Evolutionary conservation across 2,113 vertebrate genomes (phyloP).

Genomic region (Boulengeromyrus knoepffleri): DNA sequence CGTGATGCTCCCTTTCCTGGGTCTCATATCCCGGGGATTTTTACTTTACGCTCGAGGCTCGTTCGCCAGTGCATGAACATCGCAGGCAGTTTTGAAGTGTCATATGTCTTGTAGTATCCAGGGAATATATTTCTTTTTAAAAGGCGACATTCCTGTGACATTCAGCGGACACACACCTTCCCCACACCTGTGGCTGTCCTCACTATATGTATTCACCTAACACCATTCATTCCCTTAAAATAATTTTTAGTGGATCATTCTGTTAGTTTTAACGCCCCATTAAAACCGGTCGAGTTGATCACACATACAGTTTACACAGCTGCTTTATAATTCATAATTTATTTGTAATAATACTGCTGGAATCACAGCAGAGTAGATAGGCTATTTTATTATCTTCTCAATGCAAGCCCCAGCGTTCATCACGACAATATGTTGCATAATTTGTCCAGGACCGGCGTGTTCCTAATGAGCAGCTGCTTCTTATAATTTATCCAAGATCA

Average conservation of each 20-base stretch:
- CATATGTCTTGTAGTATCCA: neutral
- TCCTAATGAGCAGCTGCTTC: neutral
- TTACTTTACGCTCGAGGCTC: neutral
- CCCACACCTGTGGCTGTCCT: slow-evolving; percentile 3
- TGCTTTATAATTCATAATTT: neutral
- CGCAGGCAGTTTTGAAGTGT: neutral
- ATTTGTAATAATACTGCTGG: neutral
- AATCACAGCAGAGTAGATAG: neutral
- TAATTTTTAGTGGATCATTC: neutral
- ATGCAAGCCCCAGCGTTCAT: neutral
- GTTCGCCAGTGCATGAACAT: neutral
- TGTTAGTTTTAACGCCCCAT: neutral
- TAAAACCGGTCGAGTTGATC: neutral
- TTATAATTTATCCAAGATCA: neutral
- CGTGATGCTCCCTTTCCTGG: neutral
- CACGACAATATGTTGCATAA: neutral
- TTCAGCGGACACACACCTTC: neutral
- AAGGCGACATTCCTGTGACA: neutral
- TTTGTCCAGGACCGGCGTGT: neutral
- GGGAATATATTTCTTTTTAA: neutral
- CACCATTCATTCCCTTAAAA: slow-evolving; percentile 21
- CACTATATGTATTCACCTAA: neutral
- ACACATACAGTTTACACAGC: neutral
- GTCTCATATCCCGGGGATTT: neutral
- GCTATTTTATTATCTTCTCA: neutral